Conservation (phyloP, 2,113 vertebrate species). For the Engystomops pustulosus region DNA sequence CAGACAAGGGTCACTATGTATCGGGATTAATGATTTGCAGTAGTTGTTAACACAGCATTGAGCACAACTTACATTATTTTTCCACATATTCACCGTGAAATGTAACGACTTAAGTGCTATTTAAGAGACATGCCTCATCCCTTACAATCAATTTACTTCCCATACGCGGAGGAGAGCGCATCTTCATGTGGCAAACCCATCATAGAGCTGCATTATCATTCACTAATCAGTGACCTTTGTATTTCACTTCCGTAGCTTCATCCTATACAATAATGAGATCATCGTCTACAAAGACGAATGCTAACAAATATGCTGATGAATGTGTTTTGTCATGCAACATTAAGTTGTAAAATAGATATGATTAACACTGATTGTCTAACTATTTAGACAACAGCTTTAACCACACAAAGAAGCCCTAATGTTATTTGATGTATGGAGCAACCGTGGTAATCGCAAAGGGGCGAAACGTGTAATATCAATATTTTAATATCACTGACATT, state of each 20-base stretch:
- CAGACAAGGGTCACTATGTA: background rate
- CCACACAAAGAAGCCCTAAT: slow-evolving; percentile 28
- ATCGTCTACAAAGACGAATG: slow-evolving; percentile 32
- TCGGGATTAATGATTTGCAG: background rate
- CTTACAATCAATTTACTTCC: background rate
- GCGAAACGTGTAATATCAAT: background rate
- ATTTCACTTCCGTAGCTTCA: slow-evolving; percentile 4
- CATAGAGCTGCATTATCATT: slow-evolving; percentile 3
- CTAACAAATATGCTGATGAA: slow-evolving; percentile 58
- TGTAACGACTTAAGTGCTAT: background rate
- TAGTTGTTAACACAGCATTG: background rate
- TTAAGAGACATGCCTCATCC: slow-evolving; percentile 1
- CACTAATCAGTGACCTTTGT: slow-evolving; percentile 45
- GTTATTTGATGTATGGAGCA: slow-evolving; percentile 18
- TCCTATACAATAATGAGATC: slow-evolving; percentile 44
- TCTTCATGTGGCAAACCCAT: background rate
- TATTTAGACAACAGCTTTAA: slow-evolving; percentile 38
- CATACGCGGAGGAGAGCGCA: background rate
- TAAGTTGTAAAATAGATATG: slow-evolving; percentile 58
- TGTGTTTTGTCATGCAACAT: slow-evolving; percentile 57
- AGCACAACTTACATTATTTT: background rate
- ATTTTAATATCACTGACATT: background rate
- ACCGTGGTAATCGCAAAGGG: background rate
- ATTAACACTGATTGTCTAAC: slow-evolving; percentile 57
- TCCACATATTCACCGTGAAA: background rate